Conservation (phyloP, 2,797 vertebrate species). For the Hylomyscus alleni region DNA sequence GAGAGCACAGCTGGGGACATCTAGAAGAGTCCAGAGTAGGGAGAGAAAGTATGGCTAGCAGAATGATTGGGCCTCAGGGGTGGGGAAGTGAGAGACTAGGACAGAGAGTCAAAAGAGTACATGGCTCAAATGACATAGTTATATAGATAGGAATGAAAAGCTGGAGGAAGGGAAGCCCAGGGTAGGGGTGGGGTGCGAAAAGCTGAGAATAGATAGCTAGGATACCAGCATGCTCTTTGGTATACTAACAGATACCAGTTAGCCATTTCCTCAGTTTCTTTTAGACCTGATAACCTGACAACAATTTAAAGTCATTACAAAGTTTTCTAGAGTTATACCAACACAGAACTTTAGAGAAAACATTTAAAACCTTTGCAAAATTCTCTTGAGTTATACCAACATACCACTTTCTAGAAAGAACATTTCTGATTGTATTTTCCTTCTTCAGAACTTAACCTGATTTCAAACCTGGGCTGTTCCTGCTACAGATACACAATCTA, state of each 20-base stretch:
- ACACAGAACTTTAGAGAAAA: constrained; percentile 25
- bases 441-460: neutral
- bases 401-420: neutral
- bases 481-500: neutral
- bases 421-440: neutral
- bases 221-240: neutral
- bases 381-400: neutral
- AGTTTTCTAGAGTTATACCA: neutral
- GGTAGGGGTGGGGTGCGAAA: neutral
- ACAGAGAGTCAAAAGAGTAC: neutral
- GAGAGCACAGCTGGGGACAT: neutral
- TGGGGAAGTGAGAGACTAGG: neutral
- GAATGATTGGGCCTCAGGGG: neutral
- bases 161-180: neutral
- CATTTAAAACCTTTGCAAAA: neutral
- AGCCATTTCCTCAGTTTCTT: neutral
- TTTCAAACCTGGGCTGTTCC: neutral
- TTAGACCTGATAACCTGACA: neutral
- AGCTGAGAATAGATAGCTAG: neutral
- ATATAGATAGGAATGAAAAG: neutral
- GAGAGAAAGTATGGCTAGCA: neutral
- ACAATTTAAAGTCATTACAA: neutral
- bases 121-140: neutral
- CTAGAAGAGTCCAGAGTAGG: neutral
- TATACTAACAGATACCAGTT: neutral